Conservation (phyloP, 2,888 invertebrate species). For the Standfussiana lucernea region DNA sequence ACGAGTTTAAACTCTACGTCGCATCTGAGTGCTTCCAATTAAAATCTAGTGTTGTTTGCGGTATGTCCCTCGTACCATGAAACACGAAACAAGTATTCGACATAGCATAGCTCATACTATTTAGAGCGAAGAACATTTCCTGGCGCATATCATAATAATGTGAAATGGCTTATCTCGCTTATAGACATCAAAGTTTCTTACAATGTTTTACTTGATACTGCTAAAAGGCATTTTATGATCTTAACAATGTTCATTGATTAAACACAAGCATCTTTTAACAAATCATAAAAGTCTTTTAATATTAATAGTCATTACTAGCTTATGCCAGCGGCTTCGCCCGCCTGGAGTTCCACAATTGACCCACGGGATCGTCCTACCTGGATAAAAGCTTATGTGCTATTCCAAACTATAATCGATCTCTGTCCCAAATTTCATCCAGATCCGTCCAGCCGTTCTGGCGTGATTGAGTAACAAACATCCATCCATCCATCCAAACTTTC, state of each 20-base stretch:
- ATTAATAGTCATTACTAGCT: not conserved
- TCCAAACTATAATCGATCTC: no score
- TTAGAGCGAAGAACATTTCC: slow-evolving; percentile 77
- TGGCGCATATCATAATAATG: slow-evolving; percentile 54
- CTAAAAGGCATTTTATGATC: not conserved
- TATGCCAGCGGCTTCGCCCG: no score
- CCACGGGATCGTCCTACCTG: no score
- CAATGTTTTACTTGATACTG: slow-evolving; percentile 63
- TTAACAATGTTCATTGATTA: slow-evolving; percentile 51
- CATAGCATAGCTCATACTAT: slow-evolving; percentile 66
- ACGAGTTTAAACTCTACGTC: slow-evolving; percentile 50
- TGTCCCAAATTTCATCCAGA: no score
- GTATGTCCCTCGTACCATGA: slow-evolving; percentile 55
- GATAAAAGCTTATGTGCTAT: no score
- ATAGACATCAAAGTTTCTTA: slow-evolving; percentile 58
- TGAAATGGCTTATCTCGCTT: slow-evolving; percentile 66
- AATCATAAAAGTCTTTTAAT: not conserved
- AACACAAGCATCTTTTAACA: not conserved
- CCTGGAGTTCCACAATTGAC: no score
- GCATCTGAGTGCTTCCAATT: slow-evolving; percentile 65
- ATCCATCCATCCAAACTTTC: no score
- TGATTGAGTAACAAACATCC: no score
- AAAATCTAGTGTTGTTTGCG: slow-evolving; percentile 48
- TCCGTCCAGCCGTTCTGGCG: no score
- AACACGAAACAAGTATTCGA: slow-evolving; percentile 68